Evolutionary conservation across 2,888 invertebrate species (phyloP).

Genomic region (Apotomis turbidana): DNA sequence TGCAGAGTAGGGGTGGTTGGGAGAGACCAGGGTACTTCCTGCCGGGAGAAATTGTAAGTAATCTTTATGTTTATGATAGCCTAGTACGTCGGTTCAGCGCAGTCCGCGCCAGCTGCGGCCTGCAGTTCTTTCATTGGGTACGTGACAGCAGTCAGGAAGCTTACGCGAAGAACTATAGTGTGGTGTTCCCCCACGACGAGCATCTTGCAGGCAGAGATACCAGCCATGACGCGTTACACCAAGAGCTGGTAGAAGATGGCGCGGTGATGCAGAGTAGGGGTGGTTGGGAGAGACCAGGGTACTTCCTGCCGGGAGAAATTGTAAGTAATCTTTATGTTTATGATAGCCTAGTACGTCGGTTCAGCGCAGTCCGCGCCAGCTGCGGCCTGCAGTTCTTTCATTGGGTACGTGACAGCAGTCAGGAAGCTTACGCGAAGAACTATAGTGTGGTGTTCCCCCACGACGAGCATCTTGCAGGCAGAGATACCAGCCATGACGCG

Average conservation of each 20-base stretch:
- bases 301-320: conserved; percentile 85
- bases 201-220: conserved; percentile 89
- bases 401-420: conserved; percentile 92
- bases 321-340: conserved; percentile 46
- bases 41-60: conserved; percentile 66
- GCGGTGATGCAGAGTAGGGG: conserved; percentile 95
- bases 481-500: conserved; percentile 82
- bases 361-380: too few species aligned
- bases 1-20: conserved; percentile 95
- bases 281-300: conserved; percentile 95
- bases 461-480: conserved; percentile 92
- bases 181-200: conserved; percentile 92
- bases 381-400: conserved; percentile 51
- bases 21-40: conserved; percentile 94
- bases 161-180: conserved; percentile 92
- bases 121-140: conserved; percentile 84
- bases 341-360: too few species aligned
- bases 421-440: conserved; percentile 95
- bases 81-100: too few species aligned
- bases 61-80: too few species aligned
- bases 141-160: conserved; percentile 94
- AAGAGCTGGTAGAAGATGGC: conserved; percentile 88
- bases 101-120: too few species aligned
- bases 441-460: conserved; percentile 90
- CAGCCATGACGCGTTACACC: conserved; percentile 75